These are phyloP conservation scores for Acrossocheilus fasciatus DNA, from an alignment of 2,797 vertebrate species.

Conservation along the genomic window DNA sequence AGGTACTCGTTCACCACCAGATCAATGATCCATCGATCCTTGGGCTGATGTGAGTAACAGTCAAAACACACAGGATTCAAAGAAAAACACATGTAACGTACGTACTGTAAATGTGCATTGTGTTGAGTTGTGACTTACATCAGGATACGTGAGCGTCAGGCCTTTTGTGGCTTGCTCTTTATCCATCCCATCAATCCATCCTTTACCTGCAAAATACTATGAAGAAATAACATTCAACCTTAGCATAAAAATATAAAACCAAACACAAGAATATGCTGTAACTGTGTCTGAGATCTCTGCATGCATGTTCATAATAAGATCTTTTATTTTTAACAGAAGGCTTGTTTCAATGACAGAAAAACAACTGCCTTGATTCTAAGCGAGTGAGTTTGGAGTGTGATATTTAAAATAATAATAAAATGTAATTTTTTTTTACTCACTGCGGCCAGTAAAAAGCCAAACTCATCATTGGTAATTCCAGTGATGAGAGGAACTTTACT, in stretches of 20 bases:
- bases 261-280: neutral
- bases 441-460: constrained; percentile 65
- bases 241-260: neutral
- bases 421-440: constrained; percentile 66
- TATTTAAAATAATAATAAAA: neutral
- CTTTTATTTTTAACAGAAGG: too few relatives aligned
- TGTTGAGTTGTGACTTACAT: constrained; percentile 67
- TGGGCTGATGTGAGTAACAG: constrained; percentile 32
- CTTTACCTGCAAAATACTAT: constrained; percentile 65
- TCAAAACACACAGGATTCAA: neutral
- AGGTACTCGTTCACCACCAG: constrained; percentile 73
- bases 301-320: too few relatives aligned
- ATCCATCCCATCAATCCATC: constrained; percentile 76
- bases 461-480: constrained; percentile 76
- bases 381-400: too few relatives aligned
- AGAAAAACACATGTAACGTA: too few relatives aligned
- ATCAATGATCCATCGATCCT: constrained; percentile 49
- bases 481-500: constrained; percentile 76
- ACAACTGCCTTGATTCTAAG: too few relatives aligned
- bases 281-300: too few relatives aligned
- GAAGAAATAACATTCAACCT: neutral
- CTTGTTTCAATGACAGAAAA: too few relatives aligned
- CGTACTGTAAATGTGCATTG: neutral
- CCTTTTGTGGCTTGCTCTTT: constrained; percentile 43
- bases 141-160: constrained; percentile 41